phyloP scores from a whole-genome alignment of 2,113 vertebrate species.

The Todiramphus saurophagus region DNA sequence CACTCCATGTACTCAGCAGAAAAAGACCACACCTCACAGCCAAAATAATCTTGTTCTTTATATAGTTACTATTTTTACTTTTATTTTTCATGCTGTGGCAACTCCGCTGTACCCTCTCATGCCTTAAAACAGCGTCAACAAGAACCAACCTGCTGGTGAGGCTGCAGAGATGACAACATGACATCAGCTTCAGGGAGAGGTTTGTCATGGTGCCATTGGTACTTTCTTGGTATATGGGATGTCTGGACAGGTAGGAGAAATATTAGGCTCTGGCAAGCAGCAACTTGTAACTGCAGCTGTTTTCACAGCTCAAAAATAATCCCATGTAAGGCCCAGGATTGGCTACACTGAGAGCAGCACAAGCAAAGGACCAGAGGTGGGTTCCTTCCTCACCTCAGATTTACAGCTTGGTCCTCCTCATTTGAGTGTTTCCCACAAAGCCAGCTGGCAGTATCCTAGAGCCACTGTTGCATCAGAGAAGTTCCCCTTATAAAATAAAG shows the following conservation, averaged over 20 bases:
- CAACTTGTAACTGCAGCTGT: constrained; percentile 65
- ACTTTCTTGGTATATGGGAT: constrained; percentile 50
- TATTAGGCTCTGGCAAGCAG: constrained; percentile 66
- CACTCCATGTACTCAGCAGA: neutral
- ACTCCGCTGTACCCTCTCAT: neutral
- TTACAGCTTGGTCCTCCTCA: neutral
- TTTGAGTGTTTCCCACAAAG: neutral
- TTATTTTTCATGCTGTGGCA: neutral
- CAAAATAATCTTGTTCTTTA: neutral
- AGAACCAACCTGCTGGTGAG: neutral
- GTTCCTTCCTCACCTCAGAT: neutral
- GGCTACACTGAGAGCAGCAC: neutral
- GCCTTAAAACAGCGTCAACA: neutral
- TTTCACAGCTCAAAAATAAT: constrained; percentile 43
- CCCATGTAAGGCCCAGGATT: neutral
- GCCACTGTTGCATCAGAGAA: neutral
- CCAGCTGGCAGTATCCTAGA: neutral
- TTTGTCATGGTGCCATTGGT: constrained; percentile 60
- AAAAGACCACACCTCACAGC: neutral
- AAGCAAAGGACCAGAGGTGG: neutral
- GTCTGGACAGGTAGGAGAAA: constrained; percentile 68
- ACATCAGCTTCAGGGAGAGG: constrained; percentile 14
- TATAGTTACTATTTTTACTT: neutral
- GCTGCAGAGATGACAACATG: constrained; percentile 11
- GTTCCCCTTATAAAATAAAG: neutral